Conservation (phyloP, 2,888 invertebrate species). For the Eulithis prunata region DNA sequence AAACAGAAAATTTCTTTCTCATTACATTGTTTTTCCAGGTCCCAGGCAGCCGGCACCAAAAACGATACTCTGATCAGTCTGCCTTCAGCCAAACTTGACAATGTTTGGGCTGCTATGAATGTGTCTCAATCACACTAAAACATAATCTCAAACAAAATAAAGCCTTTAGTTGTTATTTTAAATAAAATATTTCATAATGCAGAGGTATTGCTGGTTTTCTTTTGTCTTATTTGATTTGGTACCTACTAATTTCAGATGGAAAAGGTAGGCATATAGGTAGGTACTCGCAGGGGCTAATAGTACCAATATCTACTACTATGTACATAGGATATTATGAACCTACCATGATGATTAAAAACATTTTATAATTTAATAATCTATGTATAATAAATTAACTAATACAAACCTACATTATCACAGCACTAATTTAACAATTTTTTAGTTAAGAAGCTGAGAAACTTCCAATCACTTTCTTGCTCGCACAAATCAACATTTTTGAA, state of each 20-base stretch:
- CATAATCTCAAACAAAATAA: not conserved
- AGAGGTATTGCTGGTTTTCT: conserved; percentile 1
- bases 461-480: no score
- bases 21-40: conserved; percentile 51
- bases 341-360: no score
- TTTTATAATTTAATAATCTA: not conserved
- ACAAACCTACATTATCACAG: conserved; percentile 8
- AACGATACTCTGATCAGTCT: conserved; percentile 66
- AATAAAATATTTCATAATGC: not conserved
- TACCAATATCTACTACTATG: no score
- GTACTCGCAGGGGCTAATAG: no score
- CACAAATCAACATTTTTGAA: no score
- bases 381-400: not conserved
- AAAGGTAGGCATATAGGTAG: not conserved
- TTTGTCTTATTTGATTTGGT: not conserved
- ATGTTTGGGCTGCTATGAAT: conserved; percentile 72
- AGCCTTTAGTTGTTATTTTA: not conserved
- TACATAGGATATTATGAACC: no score
- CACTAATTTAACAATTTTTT: not conserved
- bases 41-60: conserved; percentile 68
- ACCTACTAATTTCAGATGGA: not conserved
- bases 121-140: conserved; percentile 70
- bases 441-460: not conserved
- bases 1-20: not conserved
- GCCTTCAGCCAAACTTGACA: conserved; percentile 67